These are phyloP conservation scores for Cerastis rubricosa DNA, from an alignment of 2,888 invertebrate species.

Conservation along the genomic window DNA sequence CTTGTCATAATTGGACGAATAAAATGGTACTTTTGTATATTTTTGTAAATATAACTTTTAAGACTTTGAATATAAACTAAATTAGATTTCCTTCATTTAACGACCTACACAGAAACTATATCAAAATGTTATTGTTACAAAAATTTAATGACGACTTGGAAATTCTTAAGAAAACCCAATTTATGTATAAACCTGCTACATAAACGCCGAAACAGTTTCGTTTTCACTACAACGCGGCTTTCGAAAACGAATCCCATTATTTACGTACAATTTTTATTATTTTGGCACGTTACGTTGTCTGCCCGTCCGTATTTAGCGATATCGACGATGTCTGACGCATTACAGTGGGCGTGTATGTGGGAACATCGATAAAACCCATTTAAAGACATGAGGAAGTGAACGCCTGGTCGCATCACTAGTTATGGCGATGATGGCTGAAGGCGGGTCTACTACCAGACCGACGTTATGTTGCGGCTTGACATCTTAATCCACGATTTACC, in stretches of 20 bases:
- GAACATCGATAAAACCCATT: constrained; percentile 65
- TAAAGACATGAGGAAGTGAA: constrained; percentile 64
- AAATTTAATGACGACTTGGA: constrained; percentile 1
- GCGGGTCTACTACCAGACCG: constrained; percentile 3
- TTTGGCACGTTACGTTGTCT: constrained; percentile 56
- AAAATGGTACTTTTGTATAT: constrained; percentile 3
- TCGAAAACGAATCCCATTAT: constrained; percentile 62
- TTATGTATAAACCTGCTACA: constrained; percentile 23
- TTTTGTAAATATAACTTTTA: background rate
- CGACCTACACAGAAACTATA: background rate
- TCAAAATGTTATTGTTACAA: constrained; percentile 7
- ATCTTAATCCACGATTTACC: constrained; percentile 51
- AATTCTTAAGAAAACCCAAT: constrained; percentile 26
- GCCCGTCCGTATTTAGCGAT: constrained; percentile 63
- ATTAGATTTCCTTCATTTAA: constrained; percentile 33
- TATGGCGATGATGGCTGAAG: constrained; percentile 36
- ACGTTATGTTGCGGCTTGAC: constrained; percentile 32
- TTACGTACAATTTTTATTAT: constrained; percentile 67
- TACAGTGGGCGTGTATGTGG: constrained; percentile 65
- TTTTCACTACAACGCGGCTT: constrained; percentile 42
- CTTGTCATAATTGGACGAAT: constrained; percentile 16
- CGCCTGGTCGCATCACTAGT: constrained; percentile 44
- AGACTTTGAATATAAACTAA: constrained; percentile 10
- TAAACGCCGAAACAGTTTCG: constrained; percentile 34
- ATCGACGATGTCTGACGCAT: constrained; percentile 65